A percentile compares a stretch with the other conserved stretches of the same genome.
Evolutionary conservation across 2,888 invertebrate genomes (phyloP).

Genomic region (Machimus rusticus): DNA sequence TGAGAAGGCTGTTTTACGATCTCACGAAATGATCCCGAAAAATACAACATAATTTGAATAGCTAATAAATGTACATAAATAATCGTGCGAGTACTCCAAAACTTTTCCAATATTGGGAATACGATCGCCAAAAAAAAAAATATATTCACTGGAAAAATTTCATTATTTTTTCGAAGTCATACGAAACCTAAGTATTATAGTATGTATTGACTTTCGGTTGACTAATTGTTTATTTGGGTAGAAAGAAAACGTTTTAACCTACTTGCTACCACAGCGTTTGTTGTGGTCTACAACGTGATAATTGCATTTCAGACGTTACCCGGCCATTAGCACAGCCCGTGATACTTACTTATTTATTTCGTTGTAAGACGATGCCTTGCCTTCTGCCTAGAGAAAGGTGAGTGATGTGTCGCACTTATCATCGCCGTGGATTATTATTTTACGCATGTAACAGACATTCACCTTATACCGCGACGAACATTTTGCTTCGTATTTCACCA

Average conservation of each 20-base stretch:
- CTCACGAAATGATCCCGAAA: not conserved
- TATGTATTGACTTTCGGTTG: not conserved
- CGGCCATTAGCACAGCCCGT: conserved; percentile 6
- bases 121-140: not conserved
- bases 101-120: not conserved
- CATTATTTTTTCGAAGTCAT: not conserved
- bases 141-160: not conserved
- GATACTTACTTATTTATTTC: not conserved
- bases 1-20: not conserved
- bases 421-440: not conserved
- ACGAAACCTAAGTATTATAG: not conserved
- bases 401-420: not conserved
- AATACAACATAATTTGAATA: not conserved
- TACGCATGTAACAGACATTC: not conserved
- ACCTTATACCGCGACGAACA: not conserved
- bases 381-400: not conserved
- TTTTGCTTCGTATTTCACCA: not conserved
- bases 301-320: not conserved
- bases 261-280: not conserved
- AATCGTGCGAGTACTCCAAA: not conserved
- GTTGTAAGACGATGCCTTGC: not conserved
- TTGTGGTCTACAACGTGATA: conserved; percentile 10
- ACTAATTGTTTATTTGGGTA: conserved; percentile 1
- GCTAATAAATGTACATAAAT: not conserved
- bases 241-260: conserved; percentile 4